Conservation (phyloP, 2,113 vertebrate genomes). For the Hucho hucho region DNA sequence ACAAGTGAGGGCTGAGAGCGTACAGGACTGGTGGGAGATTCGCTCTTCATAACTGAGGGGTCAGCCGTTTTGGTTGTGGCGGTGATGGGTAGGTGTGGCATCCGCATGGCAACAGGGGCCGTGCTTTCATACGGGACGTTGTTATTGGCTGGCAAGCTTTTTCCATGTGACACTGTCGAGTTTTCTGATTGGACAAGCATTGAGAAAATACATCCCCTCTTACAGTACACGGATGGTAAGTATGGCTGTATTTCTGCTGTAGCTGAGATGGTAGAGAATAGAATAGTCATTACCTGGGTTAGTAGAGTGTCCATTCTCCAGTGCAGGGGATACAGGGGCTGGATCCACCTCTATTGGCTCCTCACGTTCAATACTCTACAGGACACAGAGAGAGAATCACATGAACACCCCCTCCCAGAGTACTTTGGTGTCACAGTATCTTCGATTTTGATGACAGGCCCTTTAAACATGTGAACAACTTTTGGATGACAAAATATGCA, state of each 20-base stretch:
- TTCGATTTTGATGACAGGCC: conserved; percentile 6
- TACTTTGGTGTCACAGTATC: background rate
- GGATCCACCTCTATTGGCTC: conserved; percentile 75
- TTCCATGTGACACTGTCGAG: conserved; percentile 54
- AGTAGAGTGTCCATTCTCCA: conserved; percentile 69
- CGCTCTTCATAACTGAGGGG: conserved; percentile 61
- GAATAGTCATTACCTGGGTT: conserved; percentile 53
- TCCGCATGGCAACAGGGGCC: conserved; percentile 74
- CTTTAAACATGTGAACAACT: background rate
- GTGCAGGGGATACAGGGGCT: conserved; percentile 38
- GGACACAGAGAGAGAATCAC: conserved; percentile 28
- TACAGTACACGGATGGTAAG: background rate
- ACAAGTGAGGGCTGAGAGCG: conserved; percentile 42
- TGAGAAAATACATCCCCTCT: background rate
- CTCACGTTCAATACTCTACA: conserved; percentile 75
- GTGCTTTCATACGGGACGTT: conserved; percentile 72
- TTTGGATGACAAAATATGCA: too few relatives aligned
- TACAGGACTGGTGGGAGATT: conserved; percentile 61
- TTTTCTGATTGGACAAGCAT: conserved; percentile 52
- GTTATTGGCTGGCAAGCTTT: conserved; percentile 49
- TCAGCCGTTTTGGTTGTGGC: conserved; percentile 82
- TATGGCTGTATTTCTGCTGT: background rate
- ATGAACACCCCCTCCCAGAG: background rate
- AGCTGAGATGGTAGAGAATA: background rate
- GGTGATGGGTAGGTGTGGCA: conserved; percentile 89